These are phyloP conservation scores for Yoshiicerus persimilis DNA, from an alignment of 1,140 invertebrate species.

Conservation along the genomic window DNA sequence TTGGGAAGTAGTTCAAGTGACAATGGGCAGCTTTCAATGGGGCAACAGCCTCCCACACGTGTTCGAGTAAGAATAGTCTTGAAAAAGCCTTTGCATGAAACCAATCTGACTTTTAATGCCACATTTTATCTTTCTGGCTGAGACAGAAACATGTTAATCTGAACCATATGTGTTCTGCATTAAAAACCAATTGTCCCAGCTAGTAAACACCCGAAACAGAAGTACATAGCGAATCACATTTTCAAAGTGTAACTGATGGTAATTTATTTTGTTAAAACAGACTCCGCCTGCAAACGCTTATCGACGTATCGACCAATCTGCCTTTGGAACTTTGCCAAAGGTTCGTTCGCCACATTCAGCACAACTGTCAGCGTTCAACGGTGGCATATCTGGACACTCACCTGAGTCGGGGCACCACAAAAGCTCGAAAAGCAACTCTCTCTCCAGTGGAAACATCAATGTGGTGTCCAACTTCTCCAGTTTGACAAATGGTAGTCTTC, in stretches of 20 bases:
- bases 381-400: not conserved
- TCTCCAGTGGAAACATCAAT: conserved; percentile 44
- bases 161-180: no score
- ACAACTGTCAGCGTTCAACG: conserved; percentile 3
- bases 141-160: no score
- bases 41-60: not conserved
- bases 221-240: no score
- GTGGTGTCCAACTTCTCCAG: conserved; percentile 12
- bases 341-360: conserved; percentile 14
- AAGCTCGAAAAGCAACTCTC: conserved; percentile 2
- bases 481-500: conserved; percentile 24
- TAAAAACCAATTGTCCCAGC: no score
- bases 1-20: not conserved
- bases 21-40: not conserved
- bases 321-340: conserved; percentile 46
- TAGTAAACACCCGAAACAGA: no score
- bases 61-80: not conserved
- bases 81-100: not conserved
- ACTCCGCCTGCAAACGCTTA: conserved; percentile 50
- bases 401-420: not conserved
- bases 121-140: no score
- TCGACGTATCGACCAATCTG: conserved; percentile 42
- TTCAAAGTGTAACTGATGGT: no score
- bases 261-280: not conserved
- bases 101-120: not conserved